A percentile compares a stretch with the other conserved stretches of the same genome.
Conservation (phyloP, 2,113 vertebrate species). For the Triplophysa dalaica region DNA sequence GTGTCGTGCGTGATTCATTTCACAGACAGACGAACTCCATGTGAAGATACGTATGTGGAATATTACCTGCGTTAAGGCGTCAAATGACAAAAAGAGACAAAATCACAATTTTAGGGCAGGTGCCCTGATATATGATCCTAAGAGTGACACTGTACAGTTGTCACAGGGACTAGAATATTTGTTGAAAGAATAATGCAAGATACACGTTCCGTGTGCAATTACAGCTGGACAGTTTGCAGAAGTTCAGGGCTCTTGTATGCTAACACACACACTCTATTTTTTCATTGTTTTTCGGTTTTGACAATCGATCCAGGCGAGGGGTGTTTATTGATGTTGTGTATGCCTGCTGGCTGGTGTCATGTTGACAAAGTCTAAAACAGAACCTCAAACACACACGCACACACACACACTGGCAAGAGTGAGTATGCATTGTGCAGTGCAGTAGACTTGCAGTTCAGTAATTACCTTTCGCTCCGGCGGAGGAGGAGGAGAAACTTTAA, state of each 20-base stretch:
- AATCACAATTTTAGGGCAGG: no score
- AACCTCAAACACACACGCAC: neutral
- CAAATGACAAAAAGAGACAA: no score
- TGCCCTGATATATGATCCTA: no score
- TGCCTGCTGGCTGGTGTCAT: conserved; percentile 33
- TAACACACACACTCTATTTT: neutral
- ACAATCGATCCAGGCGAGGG: conserved; percentile 35
- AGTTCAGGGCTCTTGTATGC: neutral
- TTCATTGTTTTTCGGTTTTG: conserved; percentile 6
- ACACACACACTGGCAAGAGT: conserved; percentile 11
- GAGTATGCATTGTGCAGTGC: conserved; percentile 25
- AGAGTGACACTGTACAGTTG: no score
- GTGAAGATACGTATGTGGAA: no score
- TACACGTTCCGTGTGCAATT: no score
- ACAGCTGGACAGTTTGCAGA: no score
- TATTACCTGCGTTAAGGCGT: no score
- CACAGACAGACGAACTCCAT: no score
- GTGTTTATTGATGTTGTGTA: conserved; percentile 41
- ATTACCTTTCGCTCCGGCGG: conserved; percentile 46
- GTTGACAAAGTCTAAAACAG: conserved; percentile 15
- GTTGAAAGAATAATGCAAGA: no score
- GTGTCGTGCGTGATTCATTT: no score
- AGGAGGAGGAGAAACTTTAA: conserved; percentile 64
- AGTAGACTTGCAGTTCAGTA: conserved; percentile 40
- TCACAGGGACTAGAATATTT: no score